Base-by-base conservation (phyloP, 2,888 invertebrate species). In the Scaptodrosophila latifasciaeformis region DNA sequence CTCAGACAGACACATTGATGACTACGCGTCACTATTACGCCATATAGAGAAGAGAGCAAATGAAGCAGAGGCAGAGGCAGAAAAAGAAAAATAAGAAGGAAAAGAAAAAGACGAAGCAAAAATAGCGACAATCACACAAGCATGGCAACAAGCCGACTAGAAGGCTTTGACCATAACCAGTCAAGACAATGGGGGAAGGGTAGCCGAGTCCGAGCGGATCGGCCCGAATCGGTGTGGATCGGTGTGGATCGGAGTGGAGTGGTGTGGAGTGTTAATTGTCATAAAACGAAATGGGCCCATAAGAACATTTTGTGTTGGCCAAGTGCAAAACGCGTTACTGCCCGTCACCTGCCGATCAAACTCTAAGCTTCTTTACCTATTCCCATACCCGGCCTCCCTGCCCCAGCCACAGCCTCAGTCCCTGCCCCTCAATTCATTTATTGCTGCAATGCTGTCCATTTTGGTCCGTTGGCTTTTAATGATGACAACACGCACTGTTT, bases 241-340 rank as follows among this genome's bases (percentile, higher is more conserved):
- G 12, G 24, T n/a, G 12, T 1, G 12, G 12, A 2, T 18, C 24
- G 21, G 1, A 15, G 6, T 31, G 31, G 6, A 2, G 31, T 12
- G 42, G 45, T 47, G 48, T 48, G 42, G 70, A 34, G 50, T 76
- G 77, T 68, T 74, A 78, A 78, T 78, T 78, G 70, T 69, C 71
- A 69, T 78, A 69, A 75, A 75, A 67, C 65, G 67, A 70, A 72
- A 70, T 58, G 68, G 31, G 9, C 72, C 62, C 53, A 54, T 50
- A 15, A 62, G 49, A 62, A 62, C 59, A 34, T 19, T 59, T 29
- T 40, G 45, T 35, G 15, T 35, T 35, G 35, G 29, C 12, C n/a
- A 44, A 18, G 44, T 44, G 29, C 24, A 43, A 43, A 45, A 29
- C 30, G 15, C 24, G 24, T 24, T 24, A 7, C 24, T 24, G 24